Percentiles rank a stretch among this genome's conserved stretches.
Conservation (phyloP, 2,888 invertebrate genomes). For the Erynnis tages region DNA sequence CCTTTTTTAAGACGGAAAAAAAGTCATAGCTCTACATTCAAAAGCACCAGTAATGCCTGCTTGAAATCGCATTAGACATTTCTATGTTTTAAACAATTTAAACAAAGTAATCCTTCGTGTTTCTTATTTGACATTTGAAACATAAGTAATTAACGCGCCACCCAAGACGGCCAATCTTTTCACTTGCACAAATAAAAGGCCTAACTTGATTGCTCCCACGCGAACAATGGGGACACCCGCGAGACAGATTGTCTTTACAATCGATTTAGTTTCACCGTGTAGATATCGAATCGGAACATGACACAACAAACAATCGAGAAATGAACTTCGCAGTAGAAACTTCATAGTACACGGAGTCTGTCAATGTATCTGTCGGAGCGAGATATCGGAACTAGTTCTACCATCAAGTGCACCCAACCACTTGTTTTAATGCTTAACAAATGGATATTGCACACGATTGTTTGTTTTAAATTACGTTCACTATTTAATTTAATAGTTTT, state of each 20-base stretch:
- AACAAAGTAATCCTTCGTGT: neutral
- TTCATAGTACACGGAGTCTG: neutral
- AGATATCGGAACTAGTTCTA: conserved; percentile 9
- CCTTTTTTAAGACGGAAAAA: neutral
- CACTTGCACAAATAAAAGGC: conserved; percentile 48
- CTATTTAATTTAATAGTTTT: too few species aligned
- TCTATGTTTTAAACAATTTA: too few species aligned
- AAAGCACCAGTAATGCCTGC: neutral
- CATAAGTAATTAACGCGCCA: conserved; percentile 21
- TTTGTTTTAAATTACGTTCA: too few species aligned
- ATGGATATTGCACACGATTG: too few species aligned
- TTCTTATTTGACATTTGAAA: conserved; percentile 8
- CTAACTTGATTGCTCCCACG: conserved; percentile 63
- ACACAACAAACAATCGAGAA: conserved; percentile 48
- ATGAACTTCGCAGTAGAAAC: conserved; percentile 40
- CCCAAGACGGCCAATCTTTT: conserved; percentile 39
- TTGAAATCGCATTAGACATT: too few species aligned
- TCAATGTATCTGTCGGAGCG: conserved; percentile 15
- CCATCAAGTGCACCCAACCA: neutral
- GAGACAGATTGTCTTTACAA: conserved; percentile 62
- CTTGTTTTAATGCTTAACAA: neutral
- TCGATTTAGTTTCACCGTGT: conserved; percentile 66
- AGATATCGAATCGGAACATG: conserved; percentile 41
- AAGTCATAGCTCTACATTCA: neutral
- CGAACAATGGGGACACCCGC: conserved; percentile 66